Percentiles rank a stretch among this genome's conserved stretches.
Evolutionary conservation across 2,113 vertebrate species (phyloP).

Genomic region (Cervus canadensis): DNA sequence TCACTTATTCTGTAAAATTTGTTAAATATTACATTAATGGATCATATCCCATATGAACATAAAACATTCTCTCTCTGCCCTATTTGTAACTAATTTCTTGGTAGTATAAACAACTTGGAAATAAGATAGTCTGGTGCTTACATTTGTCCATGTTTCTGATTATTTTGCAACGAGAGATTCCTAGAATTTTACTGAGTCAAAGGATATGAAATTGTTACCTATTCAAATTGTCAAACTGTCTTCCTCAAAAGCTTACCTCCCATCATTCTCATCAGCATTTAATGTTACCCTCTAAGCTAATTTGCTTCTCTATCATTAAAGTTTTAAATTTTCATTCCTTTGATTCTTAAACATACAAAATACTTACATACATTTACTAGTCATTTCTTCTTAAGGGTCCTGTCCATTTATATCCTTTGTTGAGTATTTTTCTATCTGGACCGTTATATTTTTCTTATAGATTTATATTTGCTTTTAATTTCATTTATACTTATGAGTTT

Average conservation of each 20-base stretch:
- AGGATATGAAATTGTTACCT: background rate
- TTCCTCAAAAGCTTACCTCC: background rate
- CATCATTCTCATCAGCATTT: background rate
- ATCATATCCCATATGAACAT: background rate
- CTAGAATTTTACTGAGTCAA: background rate
- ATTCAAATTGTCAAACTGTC: background rate
- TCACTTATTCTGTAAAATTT: constrained; percentile 9
- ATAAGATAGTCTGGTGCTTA: background rate
- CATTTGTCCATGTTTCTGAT: background rate
- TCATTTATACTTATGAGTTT: background rate
- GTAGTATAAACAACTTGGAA: background rate
- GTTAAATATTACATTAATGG: background rate
- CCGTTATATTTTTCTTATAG: constrained; percentile 5
- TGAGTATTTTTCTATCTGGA: background rate
- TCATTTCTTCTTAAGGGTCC: background rate
- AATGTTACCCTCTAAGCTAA: background rate
- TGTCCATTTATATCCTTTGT: background rate
- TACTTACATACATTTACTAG: background rate
- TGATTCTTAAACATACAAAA: background rate
- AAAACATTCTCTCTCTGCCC: background rate
- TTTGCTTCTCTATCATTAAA: background rate
- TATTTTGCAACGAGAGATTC: background rate
- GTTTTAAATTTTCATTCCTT: background rate
- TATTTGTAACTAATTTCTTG: background rate
- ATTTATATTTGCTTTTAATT: constrained; percentile 23